These are phyloP conservation scores for Homalodisca vitripennis DNA, from an alignment of 1,140 invertebrate genomes.

Conservation along the genomic window DNA sequence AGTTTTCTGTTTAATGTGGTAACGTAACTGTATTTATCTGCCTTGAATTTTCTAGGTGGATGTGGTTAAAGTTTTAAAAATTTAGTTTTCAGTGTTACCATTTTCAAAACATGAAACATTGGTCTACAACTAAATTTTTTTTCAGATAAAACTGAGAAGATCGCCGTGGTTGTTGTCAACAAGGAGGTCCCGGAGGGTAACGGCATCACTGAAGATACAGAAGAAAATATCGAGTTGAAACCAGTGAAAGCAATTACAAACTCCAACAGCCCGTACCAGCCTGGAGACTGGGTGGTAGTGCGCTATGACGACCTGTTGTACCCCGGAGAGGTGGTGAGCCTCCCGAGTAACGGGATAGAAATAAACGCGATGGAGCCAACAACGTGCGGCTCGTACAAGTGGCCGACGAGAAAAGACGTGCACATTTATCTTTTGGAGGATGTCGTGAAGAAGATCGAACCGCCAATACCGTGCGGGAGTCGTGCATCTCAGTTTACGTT, in stretches of 20 bases:
- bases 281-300: conserved; percentile 7
- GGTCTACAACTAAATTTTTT: neutral
- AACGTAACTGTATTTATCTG: too few relatives aligned
- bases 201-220: neutral
- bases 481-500: conserved; percentile 12
- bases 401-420: conserved; percentile 15
- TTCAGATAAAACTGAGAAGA: conserved; percentile 15
- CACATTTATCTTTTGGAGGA: conserved; percentile 16
- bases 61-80: too few relatives aligned
- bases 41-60: too few relatives aligned
- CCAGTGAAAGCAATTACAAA: neutral
- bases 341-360: conserved; percentile 5
- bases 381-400: conserved; percentile 17
- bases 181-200: neutral
- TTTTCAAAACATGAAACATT: neutral
- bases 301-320: conserved; percentile 11
- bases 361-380: conserved; percentile 20
- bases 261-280: neutral
- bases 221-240: neutral
- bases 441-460: conserved; percentile 16
- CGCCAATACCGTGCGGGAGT: conserved; percentile 8
- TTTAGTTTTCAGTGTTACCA: too few relatives aligned
- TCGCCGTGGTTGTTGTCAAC: neutral
- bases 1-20: too few relatives aligned
- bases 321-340: conserved; percentile 8